Evolutionary conservation across 2,113 vertebrate species (phyloP), one percentile per base, ranked within the genome.

Genomic region (Scomber colias): DNA sequence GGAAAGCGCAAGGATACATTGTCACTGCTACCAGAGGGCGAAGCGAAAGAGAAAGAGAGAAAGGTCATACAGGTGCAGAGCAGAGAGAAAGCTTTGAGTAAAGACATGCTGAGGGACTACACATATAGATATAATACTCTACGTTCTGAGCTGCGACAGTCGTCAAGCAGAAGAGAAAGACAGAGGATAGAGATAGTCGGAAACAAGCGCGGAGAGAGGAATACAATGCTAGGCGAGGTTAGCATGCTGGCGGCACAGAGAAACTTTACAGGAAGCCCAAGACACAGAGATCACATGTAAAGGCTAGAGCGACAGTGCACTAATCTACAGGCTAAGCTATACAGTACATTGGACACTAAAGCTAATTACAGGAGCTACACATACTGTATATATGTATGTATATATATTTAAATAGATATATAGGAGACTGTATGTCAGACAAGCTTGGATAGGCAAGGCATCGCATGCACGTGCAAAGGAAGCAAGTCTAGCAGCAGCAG

Each of bases 391-490:
- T 71, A 87, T 75, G 46, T 80, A 66, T 78, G 35, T 71, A 17
- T n/a, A 73, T 79, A 79, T 73, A 82, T 83, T 89, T 56, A 88
- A 71, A 86, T 56, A 85, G 86, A 89, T 85, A 93, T 87, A 92
- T 89, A 81, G 85, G 82, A 90, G 72, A 87, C 86, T 49, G 77
- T 70, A 92, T 79, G 86, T 89, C 87, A 85, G 89, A 94, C 89
- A 92, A 93, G 90, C 94, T 89, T 35, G 86, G 87, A 85, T 48
- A 92, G 86, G 92, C 90, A 81, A 92, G 84, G 93, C 90, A 70
- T 84, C 64, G 89, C 95, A 95, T 95, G 95, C 95, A 95, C 93
- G 90, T 95, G 94, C 94, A 95, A 93, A 92, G 87, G 90, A 87
- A 94, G 93, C 91, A 75, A 87, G 66, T 85, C 90, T 68, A 89